Percentiles rank a stretch among this genome's conserved stretches.
phyloP scores from a whole-genome alignment of 2,797 vertebrate genomes.

The Arctocebus calabarensis region DNA sequence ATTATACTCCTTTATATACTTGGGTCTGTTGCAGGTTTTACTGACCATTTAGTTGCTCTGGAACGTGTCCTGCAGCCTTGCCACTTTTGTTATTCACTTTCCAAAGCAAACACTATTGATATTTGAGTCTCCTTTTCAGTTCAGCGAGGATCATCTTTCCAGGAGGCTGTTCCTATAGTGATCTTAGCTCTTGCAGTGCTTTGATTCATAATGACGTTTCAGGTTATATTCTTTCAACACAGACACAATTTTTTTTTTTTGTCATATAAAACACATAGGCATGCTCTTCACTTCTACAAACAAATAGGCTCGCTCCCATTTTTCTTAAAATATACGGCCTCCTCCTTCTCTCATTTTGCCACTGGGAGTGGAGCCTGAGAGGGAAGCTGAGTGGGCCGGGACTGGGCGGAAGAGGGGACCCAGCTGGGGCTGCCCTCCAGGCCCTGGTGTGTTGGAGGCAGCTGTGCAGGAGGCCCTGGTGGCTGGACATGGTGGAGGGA shows the following conservation, averaged over 20 bases:
- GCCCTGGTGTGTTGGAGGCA: slow-evolving; percentile 93
- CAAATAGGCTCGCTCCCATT: slow-evolving; percentile 82
- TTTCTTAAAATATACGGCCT: slow-evolving; percentile 80
- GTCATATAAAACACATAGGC: slow-evolving; percentile 80
- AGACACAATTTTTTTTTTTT: slow-evolving; percentile 79
- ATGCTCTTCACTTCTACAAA: slow-evolving; percentile 83
- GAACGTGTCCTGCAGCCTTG: rapidly evolving
- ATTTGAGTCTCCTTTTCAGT: slow-evolving; percentile 74
- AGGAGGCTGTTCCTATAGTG: slow-evolving; percentile 73
- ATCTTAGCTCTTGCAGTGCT: slow-evolving; percentile 79
- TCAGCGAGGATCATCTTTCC: slow-evolving; percentile 58
- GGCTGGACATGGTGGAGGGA: slow-evolving; percentile 90
- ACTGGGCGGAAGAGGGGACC: slow-evolving; percentile 89
- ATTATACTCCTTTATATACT: not conserved
- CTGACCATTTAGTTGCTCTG: rapidly evolving
- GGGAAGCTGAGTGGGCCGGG: slow-evolving; percentile 91
- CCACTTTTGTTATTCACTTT: rapidly evolving
- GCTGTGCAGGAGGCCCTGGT: slow-evolving; percentile 87
- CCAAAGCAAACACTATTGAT: slow-evolving; percentile 46
- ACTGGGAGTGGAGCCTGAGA: slow-evolving; percentile 88
- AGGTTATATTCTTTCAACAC: slow-evolving; percentile 83
- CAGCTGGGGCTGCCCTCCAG: slow-evolving; percentile 90
- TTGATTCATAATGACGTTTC: slow-evolving; percentile 77
- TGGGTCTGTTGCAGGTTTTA: rapidly evolving
- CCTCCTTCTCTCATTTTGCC: slow-evolving; percentile 81